phyloP scores from a whole-genome alignment of 2,888 invertebrate genomes.

The Chelonus formosanus region DNA sequence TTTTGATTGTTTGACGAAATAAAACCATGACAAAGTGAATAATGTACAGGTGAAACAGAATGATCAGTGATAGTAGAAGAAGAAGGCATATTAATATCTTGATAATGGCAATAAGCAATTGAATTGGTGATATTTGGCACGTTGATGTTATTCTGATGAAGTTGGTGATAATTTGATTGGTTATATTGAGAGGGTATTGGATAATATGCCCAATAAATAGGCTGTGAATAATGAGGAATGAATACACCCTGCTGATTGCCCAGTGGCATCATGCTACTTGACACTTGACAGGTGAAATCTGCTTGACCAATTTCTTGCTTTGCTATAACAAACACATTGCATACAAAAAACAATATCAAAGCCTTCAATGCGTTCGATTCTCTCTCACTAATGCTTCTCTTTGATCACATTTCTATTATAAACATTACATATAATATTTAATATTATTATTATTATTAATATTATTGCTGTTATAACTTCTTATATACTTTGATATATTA shows the following conservation, averaged over 20 bases:
- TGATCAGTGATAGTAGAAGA: neutral
- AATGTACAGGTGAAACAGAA: constrained; percentile 25
- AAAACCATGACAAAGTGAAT: constrained; percentile 33
- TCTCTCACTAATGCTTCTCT: constrained; percentile 21
- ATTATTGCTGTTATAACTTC: no score
- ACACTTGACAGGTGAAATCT: constrained; percentile 56
- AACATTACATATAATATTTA: no score
- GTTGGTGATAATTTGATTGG: constrained; percentile 22
- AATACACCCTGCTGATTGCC: constrained; percentile 58
- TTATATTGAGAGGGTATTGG: constrained; percentile 45
- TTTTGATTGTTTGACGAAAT: no score
- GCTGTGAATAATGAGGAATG: constrained; percentile 52
- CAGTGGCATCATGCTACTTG: constrained; percentile 53
- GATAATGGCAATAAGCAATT: constrained; percentile 19
- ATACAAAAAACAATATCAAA: constrained; percentile 49
- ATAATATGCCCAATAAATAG: constrained; percentile 53
- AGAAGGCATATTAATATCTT: constrained; percentile 6
- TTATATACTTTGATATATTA: no score
- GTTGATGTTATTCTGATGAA: constrained; percentile 15
- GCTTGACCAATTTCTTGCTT: constrained; percentile 61
- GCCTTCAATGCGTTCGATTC: constrained; percentile 24
- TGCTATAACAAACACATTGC: constrained; percentile 64
- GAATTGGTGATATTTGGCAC: constrained; percentile 20
- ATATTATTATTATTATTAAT: no score
- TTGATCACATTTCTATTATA: no score